Evolutionary conservation across 2,797 vertebrate genomes (phyloP).

Genomic region (Graptemys geographica): DNA sequence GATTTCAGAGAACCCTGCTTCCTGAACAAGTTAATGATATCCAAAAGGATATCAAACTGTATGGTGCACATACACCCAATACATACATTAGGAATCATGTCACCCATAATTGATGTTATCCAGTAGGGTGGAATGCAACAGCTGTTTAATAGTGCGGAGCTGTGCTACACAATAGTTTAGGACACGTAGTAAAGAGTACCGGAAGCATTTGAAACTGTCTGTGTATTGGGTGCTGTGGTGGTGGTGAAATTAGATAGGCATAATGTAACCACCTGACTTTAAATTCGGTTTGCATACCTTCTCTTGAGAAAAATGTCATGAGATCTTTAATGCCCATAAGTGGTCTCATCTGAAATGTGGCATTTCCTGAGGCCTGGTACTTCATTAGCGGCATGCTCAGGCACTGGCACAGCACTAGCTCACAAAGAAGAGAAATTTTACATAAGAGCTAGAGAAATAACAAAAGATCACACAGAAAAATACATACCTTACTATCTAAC

Average conservation of each 20-base stretch:
- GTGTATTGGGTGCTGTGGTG: background rate
- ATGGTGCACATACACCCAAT: background rate
- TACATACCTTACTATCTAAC: background rate
- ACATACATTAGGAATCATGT: background rate
- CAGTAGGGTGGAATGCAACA: slow-evolving; percentile 10
- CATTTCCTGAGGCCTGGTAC: background rate
- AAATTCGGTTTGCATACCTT: background rate
- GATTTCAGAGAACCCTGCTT: background rate
- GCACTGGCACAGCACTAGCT: background rate
- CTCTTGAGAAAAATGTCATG: background rate
- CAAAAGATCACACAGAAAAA: background rate
- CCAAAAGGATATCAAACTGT: background rate
- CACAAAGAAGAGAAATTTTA: background rate
- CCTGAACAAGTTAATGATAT: slow-evolving; percentile 23
- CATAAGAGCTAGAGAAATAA: background rate
- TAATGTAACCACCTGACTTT: slow-evolving; percentile 9
- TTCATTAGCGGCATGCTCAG: background rate
- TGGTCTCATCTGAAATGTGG: background rate
- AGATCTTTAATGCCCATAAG: background rate
- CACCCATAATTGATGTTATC: background rate
- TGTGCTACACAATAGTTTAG: background rate
- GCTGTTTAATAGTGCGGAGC: slow-evolving; percentile 1
- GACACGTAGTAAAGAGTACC: background rate
- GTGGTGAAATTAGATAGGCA: background rate
- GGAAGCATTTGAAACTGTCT: background rate